A percentile compares a stretch with the other conserved stretches of the same genome.
Evolutionary conservation across 2,888 invertebrate species (phyloP).

Genomic region (Caenorhabditis sp.): DNA sequence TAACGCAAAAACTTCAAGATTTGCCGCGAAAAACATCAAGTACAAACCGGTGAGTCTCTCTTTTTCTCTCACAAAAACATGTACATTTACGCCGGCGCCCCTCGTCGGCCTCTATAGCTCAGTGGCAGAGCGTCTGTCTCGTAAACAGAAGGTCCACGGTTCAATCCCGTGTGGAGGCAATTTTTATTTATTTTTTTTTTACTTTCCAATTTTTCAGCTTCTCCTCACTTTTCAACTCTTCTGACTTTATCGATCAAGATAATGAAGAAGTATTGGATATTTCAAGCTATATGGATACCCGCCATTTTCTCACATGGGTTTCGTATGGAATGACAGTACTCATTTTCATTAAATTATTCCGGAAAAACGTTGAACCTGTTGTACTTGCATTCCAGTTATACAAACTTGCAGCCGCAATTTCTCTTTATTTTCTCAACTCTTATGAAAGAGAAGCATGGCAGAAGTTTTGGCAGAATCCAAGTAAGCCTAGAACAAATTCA

Average conservation of each 20-base stretch:
- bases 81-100: background rate
- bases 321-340: background rate
- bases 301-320: background rate
- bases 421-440: background rate
- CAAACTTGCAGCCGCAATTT: background rate
- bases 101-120: conserved; percentile 47
- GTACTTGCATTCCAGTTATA: background rate
- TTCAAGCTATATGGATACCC: background rate
- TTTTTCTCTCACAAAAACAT: background rate
- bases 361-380: background rate
- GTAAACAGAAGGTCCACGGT: conserved; percentile 61
- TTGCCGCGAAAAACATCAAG: background rate
- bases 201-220: conserved; percentile 2
- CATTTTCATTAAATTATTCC: background rate
- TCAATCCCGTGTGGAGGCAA: conserved; percentile 52
- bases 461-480: background rate
- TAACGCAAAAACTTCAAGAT: background rate
- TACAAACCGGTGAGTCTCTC: background rate
- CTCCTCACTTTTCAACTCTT: background rate
- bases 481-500: background rate
- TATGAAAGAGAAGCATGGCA: background rate
- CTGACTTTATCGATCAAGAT: background rate
- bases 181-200: background rate
- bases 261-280: background rate
- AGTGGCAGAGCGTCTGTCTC: conserved; percentile 63